phyloP scores from a whole-genome alignment of 1,140 invertebrate genomes.

The Physella acuta region DNA sequence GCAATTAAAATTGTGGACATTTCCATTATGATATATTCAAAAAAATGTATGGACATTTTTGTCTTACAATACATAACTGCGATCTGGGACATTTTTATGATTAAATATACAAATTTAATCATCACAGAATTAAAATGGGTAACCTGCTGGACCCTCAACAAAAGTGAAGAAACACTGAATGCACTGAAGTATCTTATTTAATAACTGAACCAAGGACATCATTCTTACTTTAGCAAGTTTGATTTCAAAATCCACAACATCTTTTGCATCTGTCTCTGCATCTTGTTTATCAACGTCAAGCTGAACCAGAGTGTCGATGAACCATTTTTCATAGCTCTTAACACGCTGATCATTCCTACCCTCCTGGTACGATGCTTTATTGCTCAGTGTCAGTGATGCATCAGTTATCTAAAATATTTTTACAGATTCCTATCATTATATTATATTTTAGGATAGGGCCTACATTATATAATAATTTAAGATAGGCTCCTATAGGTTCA shows the following conservation, averaged over 20 bases:
- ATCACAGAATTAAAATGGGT: not conserved
- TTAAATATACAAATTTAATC: not conserved
- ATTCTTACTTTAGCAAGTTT: not conserved
- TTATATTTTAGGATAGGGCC: not conserved
- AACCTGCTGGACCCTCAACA: not conserved
- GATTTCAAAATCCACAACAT: slow-evolving; percentile 7
- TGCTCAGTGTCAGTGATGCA: not conserved
- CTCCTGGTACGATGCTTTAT: not conserved
- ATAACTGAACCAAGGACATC: not conserved
- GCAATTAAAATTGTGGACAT: not conserved
- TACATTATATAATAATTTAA: not conserved
- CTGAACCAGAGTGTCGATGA: not conserved
- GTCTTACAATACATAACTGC: not conserved
- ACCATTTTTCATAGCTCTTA: slow-evolving; percentile 7
- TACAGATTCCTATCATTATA: not conserved
- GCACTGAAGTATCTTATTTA: not conserved
- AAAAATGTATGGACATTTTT: not conserved
- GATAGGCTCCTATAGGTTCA: not conserved
- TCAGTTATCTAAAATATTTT: not conserved
- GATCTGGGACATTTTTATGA: not conserved
- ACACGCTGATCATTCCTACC: no score
- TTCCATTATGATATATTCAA: not conserved
- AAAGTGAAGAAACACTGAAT: not conserved
- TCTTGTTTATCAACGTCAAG: not conserved
- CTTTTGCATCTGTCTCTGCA: slow-evolving; percentile 4